phyloP scores from a whole-genome alignment of 2,888 invertebrate genomes.

The Steinernema scapterisci region DNA sequence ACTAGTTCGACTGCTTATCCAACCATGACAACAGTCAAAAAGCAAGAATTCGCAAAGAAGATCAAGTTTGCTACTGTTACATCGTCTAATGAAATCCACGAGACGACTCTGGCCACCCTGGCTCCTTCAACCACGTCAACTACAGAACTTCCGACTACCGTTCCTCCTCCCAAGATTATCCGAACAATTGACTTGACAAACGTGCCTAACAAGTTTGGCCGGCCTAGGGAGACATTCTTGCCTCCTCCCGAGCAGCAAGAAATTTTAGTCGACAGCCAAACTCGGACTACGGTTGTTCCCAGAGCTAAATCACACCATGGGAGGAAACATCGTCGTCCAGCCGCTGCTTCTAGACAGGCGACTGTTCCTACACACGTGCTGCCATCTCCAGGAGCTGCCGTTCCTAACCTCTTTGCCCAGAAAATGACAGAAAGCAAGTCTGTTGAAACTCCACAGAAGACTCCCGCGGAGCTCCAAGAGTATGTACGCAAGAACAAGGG shows the following conservation, averaged over 20 bases:
- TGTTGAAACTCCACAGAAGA: not conserved
- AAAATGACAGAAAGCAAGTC: not conserved
- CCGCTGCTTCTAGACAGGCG: no score
- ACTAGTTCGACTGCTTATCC: not conserved
- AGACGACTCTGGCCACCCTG: not conserved
- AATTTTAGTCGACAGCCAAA: not conserved
- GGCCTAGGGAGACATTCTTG: not conserved
- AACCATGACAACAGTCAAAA: not conserved
- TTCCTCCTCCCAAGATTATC: no score
- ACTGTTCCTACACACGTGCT: no score
- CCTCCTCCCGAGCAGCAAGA: not conserved
- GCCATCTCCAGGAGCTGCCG: not conserved
- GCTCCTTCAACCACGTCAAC: not conserved
- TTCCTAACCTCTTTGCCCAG: not conserved
- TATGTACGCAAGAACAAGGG: not conserved
- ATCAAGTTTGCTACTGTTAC: constrained; percentile 9
- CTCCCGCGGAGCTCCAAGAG: not conserved
- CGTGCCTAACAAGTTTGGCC: not conserved
- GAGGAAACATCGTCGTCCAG: not conserved
- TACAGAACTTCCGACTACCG: not conserved
- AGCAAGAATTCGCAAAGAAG: not conserved
- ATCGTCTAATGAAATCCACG: not conserved
- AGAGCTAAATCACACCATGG: not conserved
- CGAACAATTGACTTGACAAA: not conserved
- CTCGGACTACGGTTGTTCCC: not conserved